Evolutionary conservation across 2,888 invertebrate genomes (phyloP), one percentile per base, ranked within the genome.

Genomic region (Caenorhabditis uteleia): DNA sequence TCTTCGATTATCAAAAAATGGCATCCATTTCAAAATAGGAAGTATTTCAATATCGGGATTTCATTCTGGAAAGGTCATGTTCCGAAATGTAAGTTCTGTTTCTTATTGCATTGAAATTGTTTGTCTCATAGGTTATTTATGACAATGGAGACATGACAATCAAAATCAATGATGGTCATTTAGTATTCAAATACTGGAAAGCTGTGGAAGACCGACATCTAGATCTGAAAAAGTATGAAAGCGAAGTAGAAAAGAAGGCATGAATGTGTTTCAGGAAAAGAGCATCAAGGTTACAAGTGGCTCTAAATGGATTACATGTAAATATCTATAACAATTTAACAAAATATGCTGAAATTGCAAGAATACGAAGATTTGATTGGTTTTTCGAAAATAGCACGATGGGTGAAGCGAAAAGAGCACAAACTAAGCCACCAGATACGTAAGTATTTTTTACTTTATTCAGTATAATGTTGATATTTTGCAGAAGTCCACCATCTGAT

Each of bases 51-150:
- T 95, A 51, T 93, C 94, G 84, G 59, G 59, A 21, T 91, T 93
- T n/a, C 87, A 97, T 68, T 92, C 95, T 51, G 98, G 98, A 3
- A 97, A 97, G 86, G 90, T 98, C 50, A 97, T 97, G 95, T 95
- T 97, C 85, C 88, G 94, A 57, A 94, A 97, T 43, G 62, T 71
- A 31, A 16, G 14, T n/a, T n/a, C 31, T 86, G 89, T 54, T 8
- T n/a, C n/a, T n/a, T n/a, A n/a, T n/a, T n/a, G n/a, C n/a, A n/a
- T n/a, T n/a, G n/a, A n/a, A n/a, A n/a, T 31, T n/a, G n/a, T n/a
- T n/a, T n/a, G n/a, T n/a, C n/a, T n/a, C n/a, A n/a, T n/a, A 56
- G 50, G 18, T 97, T 75, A 90, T 92, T 51, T 94, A 92, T 83
- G 91, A 94, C 62, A 93, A 91, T 68, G 91, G 92, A 83, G 95